phyloP scores from a whole-genome alignment of 2,888 invertebrate genomes.

The Parthenolecanium corni region DNA sequence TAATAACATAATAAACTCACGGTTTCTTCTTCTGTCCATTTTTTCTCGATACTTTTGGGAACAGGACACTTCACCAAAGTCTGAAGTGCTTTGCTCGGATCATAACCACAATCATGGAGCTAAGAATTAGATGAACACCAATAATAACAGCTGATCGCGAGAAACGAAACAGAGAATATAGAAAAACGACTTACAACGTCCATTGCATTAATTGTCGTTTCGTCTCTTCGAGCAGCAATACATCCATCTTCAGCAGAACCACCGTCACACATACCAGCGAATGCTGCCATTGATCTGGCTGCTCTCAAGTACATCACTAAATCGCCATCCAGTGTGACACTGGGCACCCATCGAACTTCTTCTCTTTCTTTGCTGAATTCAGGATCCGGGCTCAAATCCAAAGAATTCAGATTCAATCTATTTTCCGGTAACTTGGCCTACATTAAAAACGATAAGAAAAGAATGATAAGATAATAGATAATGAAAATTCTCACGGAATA shows the following conservation, averaged over 20 bases:
- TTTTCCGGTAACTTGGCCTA: constrained; percentile 53
- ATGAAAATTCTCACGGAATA: neutral
- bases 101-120: constrained; percentile 92
- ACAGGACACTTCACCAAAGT: constrained; percentile 94
- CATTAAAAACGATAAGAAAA: no score
- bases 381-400: constrained; percentile 38
- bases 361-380: constrained; percentile 54
- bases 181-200: constrained; percentile 58
- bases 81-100: constrained; percentile 90
- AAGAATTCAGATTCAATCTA: constrained; percentile 40
- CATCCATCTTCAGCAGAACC: constrained; percentile 95
- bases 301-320: constrained; percentile 94
- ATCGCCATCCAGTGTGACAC: constrained; percentile 84
- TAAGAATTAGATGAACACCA: constrained; percentile 38
- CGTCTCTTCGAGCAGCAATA: constrained; percentile 90
- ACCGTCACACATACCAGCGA: constrained; percentile 98
- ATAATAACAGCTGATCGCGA: neutral
- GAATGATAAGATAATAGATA: no score
- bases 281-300: constrained; percentile 94
- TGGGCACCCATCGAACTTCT: constrained; percentile 88
- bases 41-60: constrained; percentile 92
- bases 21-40: constrained; percentile 96
- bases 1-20: constrained; percentile 44
- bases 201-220: constrained; percentile 93
- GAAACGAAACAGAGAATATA: neutral